Conservation (phyloP, 2,113 vertebrate genomes). For the Sterrhoptilus dennistouni region DNA sequence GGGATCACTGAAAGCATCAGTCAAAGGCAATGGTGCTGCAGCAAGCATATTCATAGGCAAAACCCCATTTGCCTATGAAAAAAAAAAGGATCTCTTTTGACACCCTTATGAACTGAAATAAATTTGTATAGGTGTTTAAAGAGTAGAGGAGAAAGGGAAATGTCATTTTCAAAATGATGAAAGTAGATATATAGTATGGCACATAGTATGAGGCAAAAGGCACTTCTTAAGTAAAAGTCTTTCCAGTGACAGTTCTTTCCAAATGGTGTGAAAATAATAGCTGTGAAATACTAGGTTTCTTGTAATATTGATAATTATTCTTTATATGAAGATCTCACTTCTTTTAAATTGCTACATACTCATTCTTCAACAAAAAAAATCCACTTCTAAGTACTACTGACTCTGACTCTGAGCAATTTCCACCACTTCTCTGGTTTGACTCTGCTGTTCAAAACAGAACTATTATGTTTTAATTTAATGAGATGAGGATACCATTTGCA, state of each 20-base stretch:
- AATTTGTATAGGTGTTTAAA: background rate
- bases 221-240: background rate
- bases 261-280: background rate
- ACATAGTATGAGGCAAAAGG: background rate
- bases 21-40: background rate
- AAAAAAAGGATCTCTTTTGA: background rate
- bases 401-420: background rate
- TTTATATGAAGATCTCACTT: background rate
- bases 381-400: background rate
- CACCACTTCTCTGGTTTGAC: background rate
- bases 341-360: background rate
- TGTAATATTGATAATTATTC: background rate
- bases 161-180: background rate
- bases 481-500: background rate
- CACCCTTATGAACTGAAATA: background rate
- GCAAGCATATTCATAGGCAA: background rate
- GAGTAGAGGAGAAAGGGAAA: background rate
- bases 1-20: background rate
- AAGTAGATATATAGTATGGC: background rate
- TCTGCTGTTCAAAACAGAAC: background rate
- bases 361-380: background rate
- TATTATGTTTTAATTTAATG: background rate
- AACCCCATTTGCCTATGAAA: background rate
- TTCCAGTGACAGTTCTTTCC: background rate
- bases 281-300: background rate